Percentiles rank a stretch among this genome's conserved stretches.
These are phyloP conservation scores for rat (Rattus norvegicus) DNA, from an alignment of 2,113 vertebrate species.

Conservation along the genomic window DNA sequence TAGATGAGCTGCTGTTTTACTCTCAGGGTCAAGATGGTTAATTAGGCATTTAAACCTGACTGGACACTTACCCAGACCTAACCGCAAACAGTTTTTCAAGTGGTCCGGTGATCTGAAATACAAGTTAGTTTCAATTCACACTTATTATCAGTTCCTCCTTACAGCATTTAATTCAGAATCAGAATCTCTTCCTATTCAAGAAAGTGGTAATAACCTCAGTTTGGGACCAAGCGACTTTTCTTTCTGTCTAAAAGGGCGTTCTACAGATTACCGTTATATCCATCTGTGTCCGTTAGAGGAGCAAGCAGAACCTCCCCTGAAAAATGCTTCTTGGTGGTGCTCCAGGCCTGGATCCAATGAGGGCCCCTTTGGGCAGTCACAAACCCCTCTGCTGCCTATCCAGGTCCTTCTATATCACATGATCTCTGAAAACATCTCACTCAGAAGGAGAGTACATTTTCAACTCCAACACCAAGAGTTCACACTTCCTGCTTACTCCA, in stretches of 20 bases:
- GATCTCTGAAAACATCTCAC: neutral
- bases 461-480: no score
- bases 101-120: conserved; percentile 85
- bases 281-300: neutral
- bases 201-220: conserved; percentile 74
- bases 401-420: rapidly evolving
- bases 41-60: conserved; percentile 85
- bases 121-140: conserved; percentile 87
- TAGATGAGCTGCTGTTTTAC: conserved; percentile 71
- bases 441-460: neutral
- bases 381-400: neutral
- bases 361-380: neutral
- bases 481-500: neutral
- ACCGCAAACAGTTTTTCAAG: conserved; percentile 83
- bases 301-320: neutral
- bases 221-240: conserved; percentile 27
- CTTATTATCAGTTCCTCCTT: conserved; percentile 83
- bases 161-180: conserved; percentile 82
- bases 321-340: neutral
- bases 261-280: conserved; percentile 33
- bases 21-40: conserved; percentile 78
- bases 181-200: conserved; percentile 75
- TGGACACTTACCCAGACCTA: conserved; percentile 82
- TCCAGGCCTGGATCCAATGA: neutral
- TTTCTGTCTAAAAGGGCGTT: conserved; percentile 60